These are phyloP conservation scores for Lordiphosa stackelbergi DNA, from an alignment of 1,140 invertebrate genomes.

Conservation along the genomic window DNA sequence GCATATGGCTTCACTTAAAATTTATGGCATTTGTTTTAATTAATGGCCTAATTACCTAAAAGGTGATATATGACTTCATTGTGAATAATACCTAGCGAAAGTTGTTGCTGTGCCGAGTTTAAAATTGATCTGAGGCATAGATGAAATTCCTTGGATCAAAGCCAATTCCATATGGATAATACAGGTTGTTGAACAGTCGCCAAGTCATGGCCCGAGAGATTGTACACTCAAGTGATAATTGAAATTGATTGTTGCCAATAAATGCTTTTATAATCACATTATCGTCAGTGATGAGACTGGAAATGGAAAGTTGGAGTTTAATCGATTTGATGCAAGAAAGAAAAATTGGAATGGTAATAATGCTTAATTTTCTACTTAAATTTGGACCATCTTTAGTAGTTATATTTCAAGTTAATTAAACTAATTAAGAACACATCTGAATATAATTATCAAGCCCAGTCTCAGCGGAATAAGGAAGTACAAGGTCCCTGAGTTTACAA, in stretches of 20 bases:
- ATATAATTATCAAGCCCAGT: too few species aligned
- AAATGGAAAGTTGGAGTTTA: slow-evolving; percentile 29
- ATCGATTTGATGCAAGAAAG: slow-evolving; percentile 17
- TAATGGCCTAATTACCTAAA: slow-evolving; percentile 48
- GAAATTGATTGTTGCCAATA: slow-evolving; percentile 33
- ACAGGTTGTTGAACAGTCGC: slow-evolving; percentile 12
- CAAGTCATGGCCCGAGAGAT: slow-evolving; percentile 21
- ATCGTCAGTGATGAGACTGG: slow-evolving; percentile 28
- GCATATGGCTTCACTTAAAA: slow-evolving; percentile 31
- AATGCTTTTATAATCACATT: slow-evolving; percentile 27
- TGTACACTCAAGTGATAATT: slow-evolving; percentile 37
- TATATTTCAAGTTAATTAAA: too few species aligned
- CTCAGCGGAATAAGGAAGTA: too few species aligned
- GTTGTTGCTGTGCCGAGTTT: slow-evolving; percentile 26
- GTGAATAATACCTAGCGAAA: slow-evolving; percentile 35
- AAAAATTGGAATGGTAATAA: not conserved
- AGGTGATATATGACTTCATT: slow-evolving; percentile 29
- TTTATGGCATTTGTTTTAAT: slow-evolving; percentile 43
- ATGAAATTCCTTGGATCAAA: slow-evolving; percentile 38
- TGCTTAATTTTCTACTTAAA: too few species aligned
- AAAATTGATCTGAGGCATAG: slow-evolving; percentile 23
- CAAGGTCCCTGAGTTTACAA: too few species aligned
- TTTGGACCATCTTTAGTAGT: too few species aligned
- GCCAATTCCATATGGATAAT: slow-evolving; percentile 14
- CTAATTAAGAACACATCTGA: too few species aligned